A percentile compares a stretch with the other conserved stretches of the same genome.
Conservation (phyloP, 1,140 invertebrate genomes). For the Sesamia nonagrioides region DNA sequence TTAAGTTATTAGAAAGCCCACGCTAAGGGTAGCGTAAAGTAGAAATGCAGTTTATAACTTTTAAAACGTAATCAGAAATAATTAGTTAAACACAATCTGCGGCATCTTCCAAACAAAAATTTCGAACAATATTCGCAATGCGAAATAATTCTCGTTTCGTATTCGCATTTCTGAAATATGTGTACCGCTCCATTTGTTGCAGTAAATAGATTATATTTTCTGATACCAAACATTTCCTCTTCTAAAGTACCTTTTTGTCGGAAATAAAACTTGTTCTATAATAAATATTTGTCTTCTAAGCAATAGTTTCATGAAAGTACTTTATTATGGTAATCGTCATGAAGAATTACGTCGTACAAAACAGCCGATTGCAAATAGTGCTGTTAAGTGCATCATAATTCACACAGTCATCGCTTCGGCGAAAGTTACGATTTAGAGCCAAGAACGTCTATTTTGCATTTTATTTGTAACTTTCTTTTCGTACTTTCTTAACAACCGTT, state of each 20-base stretch:
- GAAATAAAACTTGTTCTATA: background rate
- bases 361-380: constrained; percentile 42
- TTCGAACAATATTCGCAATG: constrained; percentile 19
- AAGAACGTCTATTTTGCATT: constrained; percentile 45
- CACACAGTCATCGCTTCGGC: constrained; percentile 42
- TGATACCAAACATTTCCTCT: background rate
- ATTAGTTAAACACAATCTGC: constrained; percentile 20
- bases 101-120: constrained; percentile 12
- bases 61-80: constrained; percentile 9
- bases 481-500: constrained; percentile 49
- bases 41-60: constrained; percentile 28
- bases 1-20: constrained; percentile 56
- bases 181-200: background rate
- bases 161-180: constrained; percentile 14
- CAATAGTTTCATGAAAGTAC: constrained; percentile 8
- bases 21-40: constrained; percentile 33
- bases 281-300: constrained; percentile 23
- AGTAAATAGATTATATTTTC: constrained; percentile 18
- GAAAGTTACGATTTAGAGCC: constrained; percentile 49
- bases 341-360: constrained; percentile 40
- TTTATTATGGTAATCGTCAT: constrained; percentile 43
- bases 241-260: background rate
- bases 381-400: constrained; percentile 49
- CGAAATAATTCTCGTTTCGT: constrained; percentile 25
- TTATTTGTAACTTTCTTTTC: constrained; percentile 48